Evolutionary conservation across 2,113 vertebrate genomes (phyloP), one percentile per base, ranked within the genome.

Genomic region (Bothrops jararaca): DNA sequence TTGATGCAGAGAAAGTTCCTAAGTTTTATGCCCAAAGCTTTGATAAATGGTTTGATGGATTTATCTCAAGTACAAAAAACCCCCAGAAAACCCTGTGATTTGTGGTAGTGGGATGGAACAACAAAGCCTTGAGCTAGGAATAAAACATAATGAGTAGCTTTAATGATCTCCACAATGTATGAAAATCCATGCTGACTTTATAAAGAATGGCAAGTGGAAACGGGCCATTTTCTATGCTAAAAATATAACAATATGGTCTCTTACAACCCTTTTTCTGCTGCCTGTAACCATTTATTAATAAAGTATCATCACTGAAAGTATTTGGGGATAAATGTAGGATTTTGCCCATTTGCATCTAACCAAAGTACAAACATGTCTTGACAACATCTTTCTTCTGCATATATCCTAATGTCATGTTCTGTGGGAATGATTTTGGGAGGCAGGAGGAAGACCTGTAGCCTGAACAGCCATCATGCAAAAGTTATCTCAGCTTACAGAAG

Each of bases 171-270:
- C 88, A 94, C 93, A 95, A 95, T 34, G 92, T 45, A 92, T 88
- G 94, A 95, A 94, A 91, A 92, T 94, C 92, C 89, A 94, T 88
- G 93, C 0, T 57, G 85, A 96, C 88, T 93, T 95, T 90, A 96
- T 95, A 95, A 48, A 87, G 39, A 95, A 94, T 64, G 52, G 22
- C 91, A 95, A 95, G 88, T 95, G 94, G 96, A 93, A 95, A 93
- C 94, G 94, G 92, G 94, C 92, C 94, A 2, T 95, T 94, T 95
- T 94, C 92, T 94, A 85, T 90, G 94, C 95, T 96, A 96, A 90
- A 91, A 95, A 94, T 45, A 90, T 94, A 94, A 96, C 96, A 94
- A 96, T 74, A 53, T 56, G 88, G 92, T 89, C 95, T 93, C 95
- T 92, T 95, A 95, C 45, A 93, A 50, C 0, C 0, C 90, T 94